These are phyloP conservation scores for Polyodon spathula DNA, from an alignment of 2,113 vertebrate species.

Conservation along the genomic window DNA sequence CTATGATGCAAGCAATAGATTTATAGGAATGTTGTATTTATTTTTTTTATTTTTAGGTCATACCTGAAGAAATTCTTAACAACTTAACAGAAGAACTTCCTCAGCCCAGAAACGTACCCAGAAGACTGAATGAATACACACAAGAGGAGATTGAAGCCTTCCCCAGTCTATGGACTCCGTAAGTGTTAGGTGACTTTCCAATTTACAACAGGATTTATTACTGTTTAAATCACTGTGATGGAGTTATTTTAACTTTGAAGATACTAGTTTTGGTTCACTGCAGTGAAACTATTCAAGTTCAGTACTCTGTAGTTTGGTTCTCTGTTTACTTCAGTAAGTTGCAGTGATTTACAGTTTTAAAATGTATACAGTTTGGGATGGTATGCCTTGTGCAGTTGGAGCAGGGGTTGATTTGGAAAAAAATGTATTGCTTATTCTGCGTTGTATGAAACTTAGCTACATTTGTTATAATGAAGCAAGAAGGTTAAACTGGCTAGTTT, in stretches of 20 bases:
- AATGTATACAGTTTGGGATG: neutral
- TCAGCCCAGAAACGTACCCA: conserved; percentile 75
- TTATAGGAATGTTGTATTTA: no score
- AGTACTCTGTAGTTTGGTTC: neutral
- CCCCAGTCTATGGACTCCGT: conserved; percentile 82
- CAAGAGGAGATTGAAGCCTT: conserved; percentile 78
- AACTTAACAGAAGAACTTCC: conserved; percentile 84
- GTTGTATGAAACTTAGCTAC: neutral
- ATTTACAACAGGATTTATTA: no score
- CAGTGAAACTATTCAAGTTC: neutral
- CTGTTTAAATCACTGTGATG: no score
- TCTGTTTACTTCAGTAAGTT: neutral
- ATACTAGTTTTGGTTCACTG: neutral
- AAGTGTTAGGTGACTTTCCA: conserved; percentile 41
- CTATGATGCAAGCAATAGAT: no score
- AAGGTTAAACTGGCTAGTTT: no score
- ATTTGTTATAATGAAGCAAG: no score
- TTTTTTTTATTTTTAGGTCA: conserved; percentile 44
- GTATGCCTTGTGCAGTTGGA: neutral
- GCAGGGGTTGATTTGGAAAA: neutral
- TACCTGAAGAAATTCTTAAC: conserved; percentile 79
- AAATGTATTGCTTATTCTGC: neutral
- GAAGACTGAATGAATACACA: conserved; percentile 77
- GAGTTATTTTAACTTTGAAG: no score
- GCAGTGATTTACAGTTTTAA: neutral